Conservation (phyloP, 2,797 vertebrate genomes). For the Lates japonicus region DNA sequence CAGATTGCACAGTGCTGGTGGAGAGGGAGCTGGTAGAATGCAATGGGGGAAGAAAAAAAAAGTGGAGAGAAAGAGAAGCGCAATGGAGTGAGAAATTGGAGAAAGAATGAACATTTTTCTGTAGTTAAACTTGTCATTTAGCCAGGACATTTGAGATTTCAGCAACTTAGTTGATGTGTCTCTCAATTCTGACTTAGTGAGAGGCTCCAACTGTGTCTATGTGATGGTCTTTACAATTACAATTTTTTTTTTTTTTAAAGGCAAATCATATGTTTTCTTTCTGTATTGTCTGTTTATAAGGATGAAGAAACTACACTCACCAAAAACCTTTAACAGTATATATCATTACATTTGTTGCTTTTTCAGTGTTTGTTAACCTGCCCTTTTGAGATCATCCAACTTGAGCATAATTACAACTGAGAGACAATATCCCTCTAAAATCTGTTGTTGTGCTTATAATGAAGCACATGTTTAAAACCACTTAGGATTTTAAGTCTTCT, state of each 20-base stretch:
- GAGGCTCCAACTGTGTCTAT: conserved; percentile 1
- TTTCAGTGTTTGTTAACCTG: neutral
- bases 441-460: neutral
- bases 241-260: neutral
- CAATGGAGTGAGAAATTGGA: conserved; percentile 78
- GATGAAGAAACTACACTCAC: neutral
- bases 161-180: neutral
- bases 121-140: conserved; percentile 68
- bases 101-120: conserved; percentile 71
- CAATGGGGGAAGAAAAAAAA: conserved; percentile 32
- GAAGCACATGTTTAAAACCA: conserved; percentile 2
- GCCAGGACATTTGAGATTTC: conserved; percentile 53
- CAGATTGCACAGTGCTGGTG: conserved; percentile 58
- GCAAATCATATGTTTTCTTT: neutral
- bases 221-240: neutral
- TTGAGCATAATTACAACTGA: neutral
- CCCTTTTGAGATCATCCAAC: neutral
- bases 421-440: neutral
- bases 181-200: conserved; percentile 10
- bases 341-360: neutral
- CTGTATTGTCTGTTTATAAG: neutral
- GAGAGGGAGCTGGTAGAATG: conserved; percentile 49
- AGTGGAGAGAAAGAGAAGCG: conserved; percentile 46
- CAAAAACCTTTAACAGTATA: neutral
- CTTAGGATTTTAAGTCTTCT: neutral